Evolutionary conservation across 2,113 vertebrate species (phyloP).

Genomic region (Vulpes vulpes): DNA sequence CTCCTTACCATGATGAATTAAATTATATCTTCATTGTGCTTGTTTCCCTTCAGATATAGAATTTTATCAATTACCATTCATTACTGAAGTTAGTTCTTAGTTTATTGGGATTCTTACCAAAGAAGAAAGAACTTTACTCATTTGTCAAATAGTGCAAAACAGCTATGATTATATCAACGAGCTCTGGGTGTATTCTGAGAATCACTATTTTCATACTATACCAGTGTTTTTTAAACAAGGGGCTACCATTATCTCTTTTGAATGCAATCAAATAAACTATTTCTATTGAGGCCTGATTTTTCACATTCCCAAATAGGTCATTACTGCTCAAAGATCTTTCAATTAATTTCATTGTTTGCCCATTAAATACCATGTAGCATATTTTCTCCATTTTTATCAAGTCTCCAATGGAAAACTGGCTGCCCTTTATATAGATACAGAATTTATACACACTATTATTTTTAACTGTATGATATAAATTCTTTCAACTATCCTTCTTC

Average conservation of each 20-base stretch:
- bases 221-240: neutral
- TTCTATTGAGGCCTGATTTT: neutral
- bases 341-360: neutral
- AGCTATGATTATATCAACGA: neutral
- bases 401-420: neutral
- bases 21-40: conserved; percentile 10
- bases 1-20: neutral
- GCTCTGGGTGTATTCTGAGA: neutral
- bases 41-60: neutral
- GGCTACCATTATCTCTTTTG: neutral
- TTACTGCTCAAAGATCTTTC: neutral
- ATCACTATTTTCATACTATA: neutral
- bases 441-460: neutral
- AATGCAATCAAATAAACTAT: neutral
- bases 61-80: neutral
- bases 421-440: neutral
- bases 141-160: neutral
- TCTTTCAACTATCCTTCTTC: neutral
- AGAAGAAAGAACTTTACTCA: neutral
- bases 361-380: neutral
- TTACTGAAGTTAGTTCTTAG: conserved; percentile 35
- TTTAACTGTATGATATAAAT: neutral
- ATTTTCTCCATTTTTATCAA: conserved; percentile 27
- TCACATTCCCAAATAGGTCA: neutral
- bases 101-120: neutral